Conservation (phyloP, 2,797 vertebrate species). For the Sciaenops ocellatus region DNA sequence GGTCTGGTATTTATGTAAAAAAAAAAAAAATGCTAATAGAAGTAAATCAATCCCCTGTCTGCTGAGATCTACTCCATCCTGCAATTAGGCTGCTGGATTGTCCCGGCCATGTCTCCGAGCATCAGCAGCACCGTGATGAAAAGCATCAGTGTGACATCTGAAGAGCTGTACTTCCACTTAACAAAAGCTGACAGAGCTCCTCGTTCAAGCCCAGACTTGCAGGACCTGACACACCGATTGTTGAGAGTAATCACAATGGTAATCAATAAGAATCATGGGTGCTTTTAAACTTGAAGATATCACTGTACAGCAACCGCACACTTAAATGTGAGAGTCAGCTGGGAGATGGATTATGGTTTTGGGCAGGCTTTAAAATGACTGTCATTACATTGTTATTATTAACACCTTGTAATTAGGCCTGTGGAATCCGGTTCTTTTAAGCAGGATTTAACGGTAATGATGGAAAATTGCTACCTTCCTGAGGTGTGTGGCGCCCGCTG, state of each 20-base stretch:
- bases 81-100: conserved; percentile 39
- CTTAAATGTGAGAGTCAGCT: conserved; percentile 90
- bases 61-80: conserved; percentile 31
- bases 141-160: conserved; percentile 45
- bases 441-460: conserved; percentile 98
- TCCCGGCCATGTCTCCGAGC: conserved; percentile 25
- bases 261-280: conserved; percentile 69
- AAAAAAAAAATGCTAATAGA: neutral
- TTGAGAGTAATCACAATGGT: conserved; percentile 61
- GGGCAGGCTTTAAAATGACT: conserved; percentile 95
- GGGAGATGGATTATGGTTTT: conserved; percentile 91
- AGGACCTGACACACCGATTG: conserved; percentile 40
- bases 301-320: conserved; percentile 84
- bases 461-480: conserved; percentile 98
- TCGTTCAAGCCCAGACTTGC: conserved; percentile 55
- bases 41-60: conserved; percentile 23
- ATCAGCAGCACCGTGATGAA: conserved; percentile 26
- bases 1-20: neutral
- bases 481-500: conserved; percentile 97
- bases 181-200: conserved; percentile 53
- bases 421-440: conserved; percentile 98
- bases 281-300: conserved; percentile 58
- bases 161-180: conserved; percentile 37
- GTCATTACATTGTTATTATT: conserved; percentile 99
- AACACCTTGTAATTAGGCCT: conserved; percentile 99